Conservation (phyloP, 1,140 invertebrate genomes). For the Saccostrea cuccullata region DNA sequence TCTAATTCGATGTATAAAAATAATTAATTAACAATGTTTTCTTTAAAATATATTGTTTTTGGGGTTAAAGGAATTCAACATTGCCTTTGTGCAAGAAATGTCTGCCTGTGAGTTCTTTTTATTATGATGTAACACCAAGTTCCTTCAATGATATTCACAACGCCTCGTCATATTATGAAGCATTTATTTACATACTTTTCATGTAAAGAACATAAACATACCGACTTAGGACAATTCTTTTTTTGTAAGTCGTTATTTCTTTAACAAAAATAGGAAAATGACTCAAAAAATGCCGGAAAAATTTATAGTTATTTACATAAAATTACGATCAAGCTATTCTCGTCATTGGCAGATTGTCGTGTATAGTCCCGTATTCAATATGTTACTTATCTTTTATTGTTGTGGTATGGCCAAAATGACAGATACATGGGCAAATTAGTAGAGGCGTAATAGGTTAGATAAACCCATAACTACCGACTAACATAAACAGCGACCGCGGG, state of each 20-base stretch:
- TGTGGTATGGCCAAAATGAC: not conserved
- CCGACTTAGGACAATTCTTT: not conserved
- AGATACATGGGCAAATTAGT: conserved; percentile 19
- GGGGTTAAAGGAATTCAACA: no score
- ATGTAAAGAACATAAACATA: not conserved
- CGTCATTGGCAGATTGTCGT: not conserved
- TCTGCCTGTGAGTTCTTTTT: not conserved
- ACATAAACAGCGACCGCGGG: not conserved
- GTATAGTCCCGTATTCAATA: not conserved
- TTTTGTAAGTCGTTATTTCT: not conserved
- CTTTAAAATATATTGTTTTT: no score
- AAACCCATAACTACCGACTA: not conserved
- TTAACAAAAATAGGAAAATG: not conserved
- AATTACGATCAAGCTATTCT: conserved; percentile 8
- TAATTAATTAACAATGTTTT: no score
- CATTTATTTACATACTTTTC: not conserved
- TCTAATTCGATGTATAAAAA: no score
- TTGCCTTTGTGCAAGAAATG: no score
- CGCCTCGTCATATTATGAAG: not conserved
- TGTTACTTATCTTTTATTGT: not conserved
- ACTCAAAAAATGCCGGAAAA: not conserved
- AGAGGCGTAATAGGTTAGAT: conserved; percentile 5
- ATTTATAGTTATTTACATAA: conserved; percentile 2
- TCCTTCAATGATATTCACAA: not conserved
- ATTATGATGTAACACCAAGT: not conserved